Evolutionary conservation across 2,888 invertebrate genomes (phyloP).

Genomic region (Patella depressa): DNA sequence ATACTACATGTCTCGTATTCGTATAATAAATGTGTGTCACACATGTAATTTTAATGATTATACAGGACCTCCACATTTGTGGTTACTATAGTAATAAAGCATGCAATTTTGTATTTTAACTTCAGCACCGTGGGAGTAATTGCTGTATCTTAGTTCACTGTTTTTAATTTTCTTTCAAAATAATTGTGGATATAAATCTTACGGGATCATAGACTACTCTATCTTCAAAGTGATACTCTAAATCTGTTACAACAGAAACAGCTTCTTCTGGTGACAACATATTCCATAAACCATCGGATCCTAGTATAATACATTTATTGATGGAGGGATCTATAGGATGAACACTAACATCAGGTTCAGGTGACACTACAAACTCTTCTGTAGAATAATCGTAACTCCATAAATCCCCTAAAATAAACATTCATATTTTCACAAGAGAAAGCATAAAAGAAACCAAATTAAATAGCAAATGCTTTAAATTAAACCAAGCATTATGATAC

Average conservation of each 20-base stretch:
- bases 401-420: conserved; percentile 80
- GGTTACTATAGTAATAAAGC: too few relatives aligned
- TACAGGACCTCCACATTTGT: too few relatives aligned
- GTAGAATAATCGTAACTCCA: conserved; percentile 96
- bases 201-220: conserved; percentile 62
- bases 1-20: too few relatives aligned
- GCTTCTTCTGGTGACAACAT: conserved; percentile 89
- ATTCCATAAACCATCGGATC: conserved; percentile 97
- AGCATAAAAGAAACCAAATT: background rate
- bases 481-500: too few relatives aligned
- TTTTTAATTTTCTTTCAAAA: too few relatives aligned
- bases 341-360: conserved; percentile 94
- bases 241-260: conserved; percentile 80
- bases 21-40: too few relatives aligned
- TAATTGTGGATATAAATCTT: conserved; percentile 29
- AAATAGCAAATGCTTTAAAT: too few relatives aligned
- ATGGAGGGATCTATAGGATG: conserved; percentile 82
- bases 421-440: background rate
- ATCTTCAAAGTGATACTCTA: conserved; percentile 63
- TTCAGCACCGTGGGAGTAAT: too few relatives aligned
- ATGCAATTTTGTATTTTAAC: too few relatives aligned
- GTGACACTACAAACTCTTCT: conserved; percentile 96
- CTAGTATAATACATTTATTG: conserved; percentile 86
- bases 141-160: too few relatives aligned
- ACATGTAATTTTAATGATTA: too few relatives aligned